Percentiles rank a stretch among this genome's conserved stretches.
Evolutionary conservation across 2,797 vertebrate species (phyloP).

Genomic region (Poecilia velifera): DNA sequence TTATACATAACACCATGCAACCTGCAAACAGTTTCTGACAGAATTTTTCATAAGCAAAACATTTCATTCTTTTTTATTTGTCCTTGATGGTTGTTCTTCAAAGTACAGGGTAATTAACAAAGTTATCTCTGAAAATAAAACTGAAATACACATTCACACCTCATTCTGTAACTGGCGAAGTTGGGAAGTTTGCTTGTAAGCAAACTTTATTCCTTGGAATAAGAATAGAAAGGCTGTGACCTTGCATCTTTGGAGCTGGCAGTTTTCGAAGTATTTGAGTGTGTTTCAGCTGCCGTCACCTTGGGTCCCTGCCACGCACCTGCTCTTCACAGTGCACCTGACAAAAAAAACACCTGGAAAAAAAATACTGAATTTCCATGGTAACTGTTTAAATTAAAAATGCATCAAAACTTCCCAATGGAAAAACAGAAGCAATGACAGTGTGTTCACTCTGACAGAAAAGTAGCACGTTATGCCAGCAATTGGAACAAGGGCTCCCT

Average conservation of each 20-base stretch:
- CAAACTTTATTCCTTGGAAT: constrained; percentile 37
- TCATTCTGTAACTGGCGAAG: constrained; percentile 3
- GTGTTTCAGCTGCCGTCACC: constrained; percentile 72
- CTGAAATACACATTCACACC: constrained; percentile 19
- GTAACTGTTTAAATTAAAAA: constrained; percentile 78
- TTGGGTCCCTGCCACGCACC: constrained; percentile 69
- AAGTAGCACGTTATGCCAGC: constrained; percentile 58
- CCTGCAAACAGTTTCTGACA: not conserved
- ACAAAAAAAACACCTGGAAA: constrained; percentile 30
- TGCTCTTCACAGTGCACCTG: constrained; percentile 61
- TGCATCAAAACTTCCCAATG: constrained; percentile 69
- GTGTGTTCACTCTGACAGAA: constrained; percentile 65
- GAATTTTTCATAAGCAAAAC: no score
- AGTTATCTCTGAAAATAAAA: not conserved
- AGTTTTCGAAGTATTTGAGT: constrained; percentile 67
- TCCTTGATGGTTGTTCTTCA: constrained; percentile 5
- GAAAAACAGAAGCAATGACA: constrained; percentile 60
- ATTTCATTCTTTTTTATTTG: not conserved
- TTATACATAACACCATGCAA: not conserved
- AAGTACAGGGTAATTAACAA: not conserved
- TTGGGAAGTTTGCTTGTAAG: not conserved
- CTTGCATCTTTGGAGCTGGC: constrained; percentile 59
- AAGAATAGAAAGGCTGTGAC: constrained; percentile 56
- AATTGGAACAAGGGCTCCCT: constrained; percentile 22
- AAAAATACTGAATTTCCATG: constrained; percentile 63